These are phyloP conservation scores for Luidia sarsii DNA, from an alignment of 53 echinoderm and acorn worm species.

Conservation along the genomic window DNA sequence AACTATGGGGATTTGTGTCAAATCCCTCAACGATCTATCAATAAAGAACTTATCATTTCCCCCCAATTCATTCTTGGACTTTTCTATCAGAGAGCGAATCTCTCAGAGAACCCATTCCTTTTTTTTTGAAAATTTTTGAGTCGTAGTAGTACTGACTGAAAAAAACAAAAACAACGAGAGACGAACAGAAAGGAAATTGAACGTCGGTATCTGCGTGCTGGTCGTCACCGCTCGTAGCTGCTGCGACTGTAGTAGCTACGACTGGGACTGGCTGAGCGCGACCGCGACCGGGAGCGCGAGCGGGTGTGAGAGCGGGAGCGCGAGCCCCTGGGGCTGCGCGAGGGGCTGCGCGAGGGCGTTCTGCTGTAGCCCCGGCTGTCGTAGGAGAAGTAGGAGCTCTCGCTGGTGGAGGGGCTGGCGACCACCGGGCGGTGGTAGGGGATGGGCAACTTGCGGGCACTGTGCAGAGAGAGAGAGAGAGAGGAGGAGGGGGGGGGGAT, in stretches of 20 bases:
- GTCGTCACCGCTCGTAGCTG: slow-evolving; percentile 62
- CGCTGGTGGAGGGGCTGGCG: slow-evolving; percentile 53
- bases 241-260: slow-evolving; percentile 54
- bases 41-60: too few species aligned
- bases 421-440: slow-evolving; percentile 81
- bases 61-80: too few species aligned
- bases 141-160: too few species aligned
- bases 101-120: too few species aligned
- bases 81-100: too few species aligned
- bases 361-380: slow-evolving; percentile 30
- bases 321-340: slow-evolving; percentile 26
- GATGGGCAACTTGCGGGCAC: slow-evolving; percentile 93
- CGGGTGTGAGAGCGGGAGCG: slow-evolving; percentile 30
- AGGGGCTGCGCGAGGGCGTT: slow-evolving; percentile 37
- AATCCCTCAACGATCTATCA: too few species aligned
- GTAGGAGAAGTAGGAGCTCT: slow-evolving; percentile 65
- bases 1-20: too few species aligned
- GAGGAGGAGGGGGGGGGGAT: too few species aligned
- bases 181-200: not conserved
- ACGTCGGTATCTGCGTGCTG: not conserved
- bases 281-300: slow-evolving; percentile 44
- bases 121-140: too few species aligned
- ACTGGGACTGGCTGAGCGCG: slow-evolving; percentile 28
- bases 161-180: too few species aligned
- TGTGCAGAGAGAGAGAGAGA: slow-evolving; percentile 37